phyloP scores from a whole-genome alignment of 2,888 invertebrate genomes.

The Dioctria linearis region DNA sequence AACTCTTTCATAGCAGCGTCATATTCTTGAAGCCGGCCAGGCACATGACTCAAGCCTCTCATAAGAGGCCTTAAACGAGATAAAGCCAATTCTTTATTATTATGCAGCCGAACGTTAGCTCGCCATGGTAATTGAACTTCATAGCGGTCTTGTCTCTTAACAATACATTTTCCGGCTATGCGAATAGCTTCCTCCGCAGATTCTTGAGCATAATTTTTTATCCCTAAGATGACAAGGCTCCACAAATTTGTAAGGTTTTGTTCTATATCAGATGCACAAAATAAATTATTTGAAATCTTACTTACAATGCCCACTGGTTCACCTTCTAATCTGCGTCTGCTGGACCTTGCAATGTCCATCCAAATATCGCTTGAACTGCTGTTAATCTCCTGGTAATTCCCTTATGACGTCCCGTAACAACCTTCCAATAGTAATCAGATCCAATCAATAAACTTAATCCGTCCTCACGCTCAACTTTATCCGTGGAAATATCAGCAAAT shows the following conservation, averaged over 20 bases:
- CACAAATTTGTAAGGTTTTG: too few species aligned
- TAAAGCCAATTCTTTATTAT: background rate
- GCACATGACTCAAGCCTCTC: background rate
- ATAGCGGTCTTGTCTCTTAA: background rate
- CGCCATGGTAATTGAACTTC: background rate
- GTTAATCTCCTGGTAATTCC: constrained; percentile 46
- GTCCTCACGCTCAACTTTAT: constrained; percentile 12
- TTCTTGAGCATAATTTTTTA: background rate
- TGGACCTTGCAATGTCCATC: constrained; percentile 54
- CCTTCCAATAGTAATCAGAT: constrained; percentile 54
- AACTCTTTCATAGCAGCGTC: constrained; percentile 1
- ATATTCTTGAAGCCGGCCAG: background rate
- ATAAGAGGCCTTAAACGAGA: background rate
- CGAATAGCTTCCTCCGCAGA: background rate
- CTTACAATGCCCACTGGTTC: background rate
- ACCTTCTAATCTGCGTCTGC: background rate
- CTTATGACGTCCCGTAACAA: constrained; percentile 37
- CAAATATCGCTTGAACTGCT: constrained; percentile 51
- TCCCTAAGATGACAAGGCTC: background rate
- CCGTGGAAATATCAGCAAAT: constrained; percentile 30
- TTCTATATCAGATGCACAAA: too few species aligned
- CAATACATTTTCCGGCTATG: background rate
- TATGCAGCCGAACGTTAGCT: background rate
- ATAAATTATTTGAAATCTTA: too few species aligned
- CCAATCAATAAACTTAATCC: constrained; percentile 44